These are phyloP conservation scores for Chymomyza costata DNA, from an alignment of 1,140 invertebrate species.

Conservation along the genomic window DNA sequence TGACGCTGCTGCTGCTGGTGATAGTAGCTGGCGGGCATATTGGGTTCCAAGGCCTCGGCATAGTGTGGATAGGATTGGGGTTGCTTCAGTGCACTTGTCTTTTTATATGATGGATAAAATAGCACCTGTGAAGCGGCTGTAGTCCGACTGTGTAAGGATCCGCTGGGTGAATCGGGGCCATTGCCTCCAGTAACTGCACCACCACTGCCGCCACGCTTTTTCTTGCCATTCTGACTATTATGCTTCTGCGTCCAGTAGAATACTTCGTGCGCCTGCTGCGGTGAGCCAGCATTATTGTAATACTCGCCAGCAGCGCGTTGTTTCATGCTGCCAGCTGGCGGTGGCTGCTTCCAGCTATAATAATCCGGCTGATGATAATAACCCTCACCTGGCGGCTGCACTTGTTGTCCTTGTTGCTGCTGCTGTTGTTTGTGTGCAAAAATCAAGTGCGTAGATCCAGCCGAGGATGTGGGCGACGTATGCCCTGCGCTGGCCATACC, in stretches of 20 bases:
- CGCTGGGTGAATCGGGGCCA: constrained; percentile 58
- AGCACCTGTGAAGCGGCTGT: constrained; percentile 65
- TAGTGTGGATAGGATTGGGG: constrained; percentile 63
- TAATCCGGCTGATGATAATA: constrained; percentile 72
- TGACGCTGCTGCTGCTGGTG: constrained; percentile 53
- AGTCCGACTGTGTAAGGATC: constrained; percentile 62
- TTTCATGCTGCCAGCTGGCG: constrained; percentile 1
- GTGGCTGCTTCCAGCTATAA: constrained; percentile 63
- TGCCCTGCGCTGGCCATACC: constrained; percentile 57
- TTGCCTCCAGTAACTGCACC: constrained; percentile 36
- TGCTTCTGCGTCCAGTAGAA: constrained; percentile 73
- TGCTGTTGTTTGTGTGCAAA: constrained; percentile 67
- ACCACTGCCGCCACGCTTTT: constrained; percentile 46
- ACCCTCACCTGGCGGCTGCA: constrained; percentile 41
- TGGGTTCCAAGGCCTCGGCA: constrained; percentile 62
- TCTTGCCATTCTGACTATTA: constrained; percentile 65
- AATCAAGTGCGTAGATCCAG: constrained; percentile 68
- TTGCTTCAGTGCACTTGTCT: constrained; percentile 73
- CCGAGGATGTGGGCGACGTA: constrained; percentile 71
- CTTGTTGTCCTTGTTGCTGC: constrained; percentile 37
- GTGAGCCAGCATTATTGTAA: constrained; percentile 56
- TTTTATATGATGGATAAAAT: constrained; percentile 75
- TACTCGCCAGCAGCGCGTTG: constrained; percentile 41
- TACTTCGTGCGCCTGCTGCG: constrained; percentile 64
- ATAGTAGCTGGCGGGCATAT: constrained; percentile 53